These are phyloP conservation scores for Scylla paramamosain DNA, from an alignment of 1,140 invertebrate genomes.

Conservation along the genomic window DNA sequence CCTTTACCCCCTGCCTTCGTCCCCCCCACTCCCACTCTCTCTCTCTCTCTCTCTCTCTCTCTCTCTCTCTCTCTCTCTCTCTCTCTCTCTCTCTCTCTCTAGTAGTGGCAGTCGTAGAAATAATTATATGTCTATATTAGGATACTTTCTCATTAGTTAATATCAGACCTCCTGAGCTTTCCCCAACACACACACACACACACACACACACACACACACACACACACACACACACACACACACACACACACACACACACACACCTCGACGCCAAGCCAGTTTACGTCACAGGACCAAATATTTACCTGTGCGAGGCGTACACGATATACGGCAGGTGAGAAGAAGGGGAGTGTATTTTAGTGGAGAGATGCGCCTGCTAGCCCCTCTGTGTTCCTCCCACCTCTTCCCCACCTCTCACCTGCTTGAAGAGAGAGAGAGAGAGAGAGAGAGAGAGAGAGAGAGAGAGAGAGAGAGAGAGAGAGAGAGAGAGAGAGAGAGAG, in stretches of 20 bases:
- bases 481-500: not conserved
- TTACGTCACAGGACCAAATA: not conserved
- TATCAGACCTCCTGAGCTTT: too few species aligned
- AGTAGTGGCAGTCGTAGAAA: too few species aligned
- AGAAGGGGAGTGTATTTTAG: not conserved
- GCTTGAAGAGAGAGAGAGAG: not conserved
- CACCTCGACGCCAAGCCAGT: not conserved
- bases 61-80: too few species aligned
- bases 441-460: not conserved
- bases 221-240: not conserved
- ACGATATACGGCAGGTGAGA: constrained; percentile 12
- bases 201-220: not conserved
- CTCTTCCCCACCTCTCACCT: not conserved
- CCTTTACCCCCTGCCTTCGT: too few species aligned
- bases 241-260: not conserved
- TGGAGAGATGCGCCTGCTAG: not conserved
- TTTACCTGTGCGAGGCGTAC: not conserved
- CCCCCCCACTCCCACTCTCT: too few species aligned
- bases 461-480: constrained; percentile 21
- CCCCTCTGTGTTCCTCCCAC: not conserved
- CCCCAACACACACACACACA: constrained; percentile 1
- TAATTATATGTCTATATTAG: too few species aligned
- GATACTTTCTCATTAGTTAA: too few species aligned
- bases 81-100: too few species aligned
- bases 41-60: too few species aligned